These are phyloP conservation scores for Papilio xuthus DNA, from an alignment of 1,140 invertebrate species.

Conservation along the genomic window DNA sequence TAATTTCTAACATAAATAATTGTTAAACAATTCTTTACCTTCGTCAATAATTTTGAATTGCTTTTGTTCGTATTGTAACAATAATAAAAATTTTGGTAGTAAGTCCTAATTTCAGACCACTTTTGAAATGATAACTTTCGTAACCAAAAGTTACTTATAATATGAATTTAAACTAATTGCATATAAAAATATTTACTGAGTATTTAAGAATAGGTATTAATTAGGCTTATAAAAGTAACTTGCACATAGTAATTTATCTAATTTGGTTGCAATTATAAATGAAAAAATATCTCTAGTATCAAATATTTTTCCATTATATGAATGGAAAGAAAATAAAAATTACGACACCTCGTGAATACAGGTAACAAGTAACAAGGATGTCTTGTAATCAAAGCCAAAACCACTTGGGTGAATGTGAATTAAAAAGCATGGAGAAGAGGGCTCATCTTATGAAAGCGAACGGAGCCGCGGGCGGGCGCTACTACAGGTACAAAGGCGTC, in stretches of 20 bases:
- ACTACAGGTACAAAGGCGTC: slow-evolving; percentile 7
- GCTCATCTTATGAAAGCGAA: slow-evolving; percentile 11
- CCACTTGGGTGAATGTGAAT: neutral
- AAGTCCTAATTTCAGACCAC: neutral
- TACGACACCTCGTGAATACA: neutral
- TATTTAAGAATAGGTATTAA: no score
- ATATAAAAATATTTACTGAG: no score
- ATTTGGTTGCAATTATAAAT: neutral
- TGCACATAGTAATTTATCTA: neutral
- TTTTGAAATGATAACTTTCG: neutral
- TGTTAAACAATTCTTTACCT: slow-evolving; percentile 12
- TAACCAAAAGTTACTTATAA: neutral
- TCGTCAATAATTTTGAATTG: neutral
- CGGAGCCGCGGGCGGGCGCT: slow-evolving; percentile 11
- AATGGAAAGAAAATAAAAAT: neutral
- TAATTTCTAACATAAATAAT: slow-evolving; percentile 27
- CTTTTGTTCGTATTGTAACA: neutral
- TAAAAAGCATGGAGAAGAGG: slow-evolving; percentile 20
- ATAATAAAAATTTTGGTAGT: neutral
- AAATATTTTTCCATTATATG: neutral
- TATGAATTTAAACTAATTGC: no score
- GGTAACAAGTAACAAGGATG: neutral
- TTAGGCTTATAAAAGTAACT: no score
- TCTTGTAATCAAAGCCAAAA: neutral
- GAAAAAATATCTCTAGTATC: neutral